Conservation (phyloP, 2,888 invertebrate species). For the Ecdyonurus torrentis region DNA sequence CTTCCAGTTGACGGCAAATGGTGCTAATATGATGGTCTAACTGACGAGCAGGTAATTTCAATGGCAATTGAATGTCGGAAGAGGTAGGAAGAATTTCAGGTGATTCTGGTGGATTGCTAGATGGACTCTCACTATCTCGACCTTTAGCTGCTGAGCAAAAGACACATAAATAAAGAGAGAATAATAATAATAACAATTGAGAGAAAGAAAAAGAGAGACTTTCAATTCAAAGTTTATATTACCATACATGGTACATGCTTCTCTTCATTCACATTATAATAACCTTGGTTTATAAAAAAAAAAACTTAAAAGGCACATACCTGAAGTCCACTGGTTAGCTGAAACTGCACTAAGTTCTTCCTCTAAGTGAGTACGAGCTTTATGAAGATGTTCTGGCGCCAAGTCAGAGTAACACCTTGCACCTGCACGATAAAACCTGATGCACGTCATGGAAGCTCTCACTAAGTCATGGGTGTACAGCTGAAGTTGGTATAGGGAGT, state of each 20-base stretch:
- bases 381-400: constrained; percentile 31
- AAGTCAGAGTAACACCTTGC: constrained; percentile 38
- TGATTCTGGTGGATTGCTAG: constrained; percentile 15
- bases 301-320: not conserved
- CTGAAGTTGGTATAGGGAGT: constrained; percentile 59
- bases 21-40: constrained; percentile 63
- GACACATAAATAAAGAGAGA: too few species aligned
- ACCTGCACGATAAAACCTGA: constrained; percentile 50
- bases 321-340: constrained; percentile 1
- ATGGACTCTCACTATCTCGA: constrained; percentile 32
- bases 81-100: not conserved
- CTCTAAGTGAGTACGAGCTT: constrained; percentile 47
- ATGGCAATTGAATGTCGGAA: constrained; percentile 29
- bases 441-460: constrained; percentile 64
- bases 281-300: not conserved
- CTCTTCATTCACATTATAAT: not conserved
- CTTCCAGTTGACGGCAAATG: constrained; percentile 63
- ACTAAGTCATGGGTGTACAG: constrained; percentile 52
- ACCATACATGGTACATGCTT: too few species aligned
- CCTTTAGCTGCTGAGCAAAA: constrained; percentile 23
- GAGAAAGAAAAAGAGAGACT: too few species aligned
- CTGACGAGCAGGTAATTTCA: constrained; percentile 52
- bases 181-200: too few species aligned
- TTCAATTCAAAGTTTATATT: too few species aligned
- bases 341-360: too few species aligned